phyloP scores from a whole-genome alignment of 2,888 invertebrate species.

The Ormyrus nitidulus region DNA sequence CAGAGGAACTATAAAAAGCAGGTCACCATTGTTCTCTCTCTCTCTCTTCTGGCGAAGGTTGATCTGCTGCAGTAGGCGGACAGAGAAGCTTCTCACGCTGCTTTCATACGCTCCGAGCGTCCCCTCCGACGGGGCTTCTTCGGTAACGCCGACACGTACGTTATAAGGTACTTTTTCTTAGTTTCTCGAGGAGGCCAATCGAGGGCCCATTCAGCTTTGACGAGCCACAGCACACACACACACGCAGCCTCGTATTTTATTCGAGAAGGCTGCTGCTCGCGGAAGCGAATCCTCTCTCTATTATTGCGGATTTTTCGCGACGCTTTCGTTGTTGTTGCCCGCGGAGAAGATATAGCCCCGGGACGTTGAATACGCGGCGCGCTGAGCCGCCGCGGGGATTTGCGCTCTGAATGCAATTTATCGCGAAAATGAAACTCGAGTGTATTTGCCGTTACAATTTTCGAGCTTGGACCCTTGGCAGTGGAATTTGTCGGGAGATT shows the following conservation, averaged over 20 bases:
- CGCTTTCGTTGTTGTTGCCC: no score
- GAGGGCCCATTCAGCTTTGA: conserved; percentile 63
- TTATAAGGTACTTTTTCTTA: conserved; percentile 67
- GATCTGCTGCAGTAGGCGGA: not conserved
- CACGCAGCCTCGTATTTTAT: no score
- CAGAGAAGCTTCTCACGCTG: conserved; percentile 19
- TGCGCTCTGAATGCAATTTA: no score
- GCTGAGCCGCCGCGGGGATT: no score
- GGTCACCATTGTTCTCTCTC: conserved; percentile 28
- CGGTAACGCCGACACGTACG: conserved; percentile 44
- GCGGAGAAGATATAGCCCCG: no score
- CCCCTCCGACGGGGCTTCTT: conserved; percentile 5
- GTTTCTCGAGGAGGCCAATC: conserved; percentile 66
- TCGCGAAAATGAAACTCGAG: no score
- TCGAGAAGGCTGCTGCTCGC: no score
- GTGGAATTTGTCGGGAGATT: no score
- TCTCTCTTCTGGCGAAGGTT: conserved; percentile 13
- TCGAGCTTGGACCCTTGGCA: no score
- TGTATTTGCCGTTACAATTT: no score
- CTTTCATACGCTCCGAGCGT: not conserved
- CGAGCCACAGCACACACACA: conserved; percentile 8
- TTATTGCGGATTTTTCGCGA: conserved; percentile 18
- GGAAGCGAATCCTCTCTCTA: conserved; percentile 3
- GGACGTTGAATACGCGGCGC: no score
- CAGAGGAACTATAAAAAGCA: conserved; percentile 4